Evolutionary conservation across 2,888 invertebrate genomes (phyloP), one percentile per base, ranked within the genome.

Genomic region (Eupsilia transversa): DNA sequence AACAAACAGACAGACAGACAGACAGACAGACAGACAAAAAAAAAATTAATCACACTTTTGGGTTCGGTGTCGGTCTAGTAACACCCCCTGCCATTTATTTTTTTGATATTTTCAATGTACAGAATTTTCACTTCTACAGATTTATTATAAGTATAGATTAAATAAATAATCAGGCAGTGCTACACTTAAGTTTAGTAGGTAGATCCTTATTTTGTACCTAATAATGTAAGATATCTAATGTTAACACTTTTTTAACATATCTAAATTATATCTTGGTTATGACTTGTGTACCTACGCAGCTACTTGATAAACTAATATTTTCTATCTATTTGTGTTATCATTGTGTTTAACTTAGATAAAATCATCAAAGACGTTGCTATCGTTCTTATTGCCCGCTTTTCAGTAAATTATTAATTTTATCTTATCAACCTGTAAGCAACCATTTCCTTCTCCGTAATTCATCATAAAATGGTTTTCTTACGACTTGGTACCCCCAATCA

Each of bases 281-380:
- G 27, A 43, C 35, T 23, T 80, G 61, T 66, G n/a, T 57, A 59
- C 46, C 12, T n/a, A n/a, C n/a, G n/a, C 30, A 63, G 9, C 10
- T 61, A 69, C 27, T 23, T 54, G 12, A 56, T 66, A 33, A 68
- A 65, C 41, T 23, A 23, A 68, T 38, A 30, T 46, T 64, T 56
- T 56, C 12, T 33, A 49, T 46, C 2, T 27, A 46, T 41, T 60
- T 65, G 27, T 59, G 38, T 65, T 61, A 71, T 65, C 68, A 14
- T 12, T 49, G 57, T 81, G 57, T 81, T 69, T 72, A 59, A 72
- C 20, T 59, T 30, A 59, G 77, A 72, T 72, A 63, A 67, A 41
- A 30, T 52, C 14, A 67, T 67, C 20, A 38, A 54, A 60, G 27
- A 54, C 52, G 14, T 30, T 52, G 20, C 0, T 75, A 30, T n/a